Conservation (phyloP, 1,140 invertebrate genomes). For the Zaprionus gabonicus region DNA sequence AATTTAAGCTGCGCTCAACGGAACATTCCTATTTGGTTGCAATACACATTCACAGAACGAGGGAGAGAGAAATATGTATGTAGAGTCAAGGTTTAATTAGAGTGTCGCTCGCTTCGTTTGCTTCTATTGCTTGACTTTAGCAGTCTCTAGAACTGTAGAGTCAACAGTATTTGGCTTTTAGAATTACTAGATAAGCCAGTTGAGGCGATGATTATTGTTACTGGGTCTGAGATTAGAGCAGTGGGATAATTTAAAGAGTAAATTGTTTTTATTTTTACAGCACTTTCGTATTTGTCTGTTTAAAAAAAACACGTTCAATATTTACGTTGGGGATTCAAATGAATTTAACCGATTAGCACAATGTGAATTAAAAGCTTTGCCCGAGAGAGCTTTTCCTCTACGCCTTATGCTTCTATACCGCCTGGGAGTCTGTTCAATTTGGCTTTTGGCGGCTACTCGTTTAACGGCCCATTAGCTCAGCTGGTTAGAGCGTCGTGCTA, state of each 20-base stretch:
- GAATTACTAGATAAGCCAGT: slow-evolving; percentile 11
- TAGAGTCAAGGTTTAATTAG: slow-evolving; percentile 39
- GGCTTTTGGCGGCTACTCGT: slow-evolving; percentile 5
- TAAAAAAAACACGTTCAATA: slow-evolving; percentile 56
- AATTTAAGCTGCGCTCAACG: slow-evolving; percentile 9
- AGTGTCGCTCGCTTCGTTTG: slow-evolving; percentile 10
- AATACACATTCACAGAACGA: not conserved
- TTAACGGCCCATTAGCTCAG: slow-evolving; percentile 85
- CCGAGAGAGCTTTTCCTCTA: slow-evolving; percentile 22
- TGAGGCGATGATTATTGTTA: not conserved
- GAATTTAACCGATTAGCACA: not conserved
- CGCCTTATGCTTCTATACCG: not conserved
- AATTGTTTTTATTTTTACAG: slow-evolving; percentile 8
- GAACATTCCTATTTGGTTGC: slow-evolving; percentile 15
- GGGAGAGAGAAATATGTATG: not conserved
- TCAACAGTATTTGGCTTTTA: slow-evolving; percentile 10
- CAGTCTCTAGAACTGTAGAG: not conserved
- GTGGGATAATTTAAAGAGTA: slow-evolving; percentile 21
- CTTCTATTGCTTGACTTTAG: slow-evolving; percentile 17
- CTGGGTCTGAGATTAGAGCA: slow-evolving; percentile 3
- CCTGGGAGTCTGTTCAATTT: slow-evolving; percentile 24
- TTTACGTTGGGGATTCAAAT: slow-evolving; percentile 23
- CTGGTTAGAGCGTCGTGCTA: slow-evolving; percentile 86
- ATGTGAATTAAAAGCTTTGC: slow-evolving; percentile 23
- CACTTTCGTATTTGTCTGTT: slow-evolving; percentile 55